phyloP scores from a whole-genome alignment of 2,888 invertebrate genomes.

The Lepidonotus clava region DNA sequence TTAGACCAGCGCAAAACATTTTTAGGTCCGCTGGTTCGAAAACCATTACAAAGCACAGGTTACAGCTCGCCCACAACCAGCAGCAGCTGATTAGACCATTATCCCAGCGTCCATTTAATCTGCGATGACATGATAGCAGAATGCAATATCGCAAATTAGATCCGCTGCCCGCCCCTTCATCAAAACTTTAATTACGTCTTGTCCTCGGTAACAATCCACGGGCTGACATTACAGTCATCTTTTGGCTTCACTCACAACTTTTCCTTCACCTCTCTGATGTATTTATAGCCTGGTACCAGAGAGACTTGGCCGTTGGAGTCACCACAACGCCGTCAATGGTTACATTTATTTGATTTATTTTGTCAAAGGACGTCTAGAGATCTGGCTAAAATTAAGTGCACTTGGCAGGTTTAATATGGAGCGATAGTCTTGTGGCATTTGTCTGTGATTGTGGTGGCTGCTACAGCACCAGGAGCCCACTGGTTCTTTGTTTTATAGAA shows the following conservation, averaged over 20 bases:
- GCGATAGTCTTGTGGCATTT: neutral
- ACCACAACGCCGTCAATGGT: no score
- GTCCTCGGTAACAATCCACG: neutral
- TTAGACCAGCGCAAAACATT: no score
- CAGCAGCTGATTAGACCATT: neutral
- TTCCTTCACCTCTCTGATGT: no score
- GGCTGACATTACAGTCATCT: neutral
- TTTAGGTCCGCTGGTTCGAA: no score
- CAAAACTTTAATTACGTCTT: slow-evolving; percentile 29
- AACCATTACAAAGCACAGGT: no score
- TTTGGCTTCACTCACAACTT: no score
- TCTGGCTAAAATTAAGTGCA: neutral
- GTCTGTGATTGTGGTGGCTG: neutral
- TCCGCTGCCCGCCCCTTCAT: neutral
- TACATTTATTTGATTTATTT: neutral
- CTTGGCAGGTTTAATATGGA: neutral
- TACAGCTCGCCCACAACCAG: neutral
- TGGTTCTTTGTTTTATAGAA: neutral
- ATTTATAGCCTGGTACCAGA: no score
- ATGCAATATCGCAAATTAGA: neutral
- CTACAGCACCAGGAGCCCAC: neutral
- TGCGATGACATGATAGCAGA: neutral
- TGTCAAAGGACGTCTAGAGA: neutral
- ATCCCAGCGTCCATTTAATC: slow-evolving; percentile 15
- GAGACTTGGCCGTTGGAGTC: no score